phyloP scores from a whole-genome alignment of 2,888 invertebrate genomes.

The Ypsolopha sequella region DNA sequence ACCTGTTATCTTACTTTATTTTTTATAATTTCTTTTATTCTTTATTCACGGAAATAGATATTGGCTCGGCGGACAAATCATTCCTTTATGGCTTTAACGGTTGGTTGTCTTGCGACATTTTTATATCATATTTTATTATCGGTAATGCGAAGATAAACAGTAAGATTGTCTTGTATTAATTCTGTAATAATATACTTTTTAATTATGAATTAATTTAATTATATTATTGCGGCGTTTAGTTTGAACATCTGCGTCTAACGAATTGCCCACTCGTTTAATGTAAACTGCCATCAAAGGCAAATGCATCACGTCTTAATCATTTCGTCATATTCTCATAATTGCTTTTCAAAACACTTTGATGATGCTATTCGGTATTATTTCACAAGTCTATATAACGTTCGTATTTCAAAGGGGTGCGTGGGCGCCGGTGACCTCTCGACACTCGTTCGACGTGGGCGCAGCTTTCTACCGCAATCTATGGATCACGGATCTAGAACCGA shows the following conservation, averaged over 20 bases:
- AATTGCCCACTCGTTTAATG: no score
- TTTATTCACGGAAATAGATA: not conserved
- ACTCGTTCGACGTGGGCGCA: conserved; percentile 42
- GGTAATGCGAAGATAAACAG: no score
- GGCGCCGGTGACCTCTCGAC: conserved; percentile 55
- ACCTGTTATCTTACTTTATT: not conserved
- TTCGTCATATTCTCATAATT: not conserved
- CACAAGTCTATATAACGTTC: conserved; percentile 30
- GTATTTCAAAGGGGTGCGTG: conserved; percentile 26
- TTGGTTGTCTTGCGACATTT: no score
- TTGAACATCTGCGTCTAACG: no score
- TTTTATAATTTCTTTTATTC: not conserved
- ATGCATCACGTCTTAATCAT: not conserved
- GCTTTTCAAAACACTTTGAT: not conserved
- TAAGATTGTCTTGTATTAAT: no score
- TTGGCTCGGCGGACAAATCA: not conserved
- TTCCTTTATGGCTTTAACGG: not conserved
- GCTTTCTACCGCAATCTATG: conserved; percentile 41
- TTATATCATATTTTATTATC: no score
- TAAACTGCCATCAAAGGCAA: not conserved
- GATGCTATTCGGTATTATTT: conserved; percentile 22
- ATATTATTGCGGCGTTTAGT: not conserved
- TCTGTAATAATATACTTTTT: no score
- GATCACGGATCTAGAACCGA: conserved; percentile 16
- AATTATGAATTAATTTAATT: not conserved